A percentile compares a stretch with the other conserved stretches of the same genome.
phyloP scores from a whole-genome alignment of 2,113 vertebrate species.

The Rissa tridactyla region DNA sequence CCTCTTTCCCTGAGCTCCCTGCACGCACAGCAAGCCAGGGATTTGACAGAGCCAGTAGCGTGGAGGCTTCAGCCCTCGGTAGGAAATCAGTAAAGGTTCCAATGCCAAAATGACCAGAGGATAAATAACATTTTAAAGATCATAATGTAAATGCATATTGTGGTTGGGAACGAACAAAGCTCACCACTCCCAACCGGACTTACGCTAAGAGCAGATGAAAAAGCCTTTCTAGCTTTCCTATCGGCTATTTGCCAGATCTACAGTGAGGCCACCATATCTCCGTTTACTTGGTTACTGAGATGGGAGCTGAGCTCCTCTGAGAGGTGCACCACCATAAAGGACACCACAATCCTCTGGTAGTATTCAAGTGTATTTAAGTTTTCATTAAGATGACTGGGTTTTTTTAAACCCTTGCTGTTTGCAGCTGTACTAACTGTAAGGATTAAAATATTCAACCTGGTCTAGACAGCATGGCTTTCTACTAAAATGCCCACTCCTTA shows the following conservation, averaged over 20 bases:
- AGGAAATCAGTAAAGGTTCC: background rate
- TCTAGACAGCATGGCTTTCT: background rate
- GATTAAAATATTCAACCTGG: background rate
- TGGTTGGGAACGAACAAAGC: background rate
- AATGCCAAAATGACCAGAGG: background rate
- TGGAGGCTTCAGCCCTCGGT: background rate
- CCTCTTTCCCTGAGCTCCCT: background rate
- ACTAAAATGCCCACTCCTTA: background rate
- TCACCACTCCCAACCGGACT: background rate
- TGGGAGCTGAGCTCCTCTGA: background rate
- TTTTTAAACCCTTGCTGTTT: background rate
- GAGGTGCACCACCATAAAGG: background rate
- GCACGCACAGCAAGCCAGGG: background rate
- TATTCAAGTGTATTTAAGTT: background rate
- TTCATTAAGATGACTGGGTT: background rate
- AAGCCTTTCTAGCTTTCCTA: background rate
- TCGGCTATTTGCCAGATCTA: background rate
- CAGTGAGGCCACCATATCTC: background rate
- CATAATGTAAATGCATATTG: rapidly evolving
- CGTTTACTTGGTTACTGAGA: background rate
- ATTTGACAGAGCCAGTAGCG: background rate
- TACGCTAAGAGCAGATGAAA: background rate
- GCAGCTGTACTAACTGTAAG: background rate
- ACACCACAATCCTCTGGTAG: background rate
- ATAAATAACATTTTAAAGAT: background rate